phyloP scores from a whole-genome alignment of 2,888 invertebrate species.

The Ichneumoninae sp. region DNA sequence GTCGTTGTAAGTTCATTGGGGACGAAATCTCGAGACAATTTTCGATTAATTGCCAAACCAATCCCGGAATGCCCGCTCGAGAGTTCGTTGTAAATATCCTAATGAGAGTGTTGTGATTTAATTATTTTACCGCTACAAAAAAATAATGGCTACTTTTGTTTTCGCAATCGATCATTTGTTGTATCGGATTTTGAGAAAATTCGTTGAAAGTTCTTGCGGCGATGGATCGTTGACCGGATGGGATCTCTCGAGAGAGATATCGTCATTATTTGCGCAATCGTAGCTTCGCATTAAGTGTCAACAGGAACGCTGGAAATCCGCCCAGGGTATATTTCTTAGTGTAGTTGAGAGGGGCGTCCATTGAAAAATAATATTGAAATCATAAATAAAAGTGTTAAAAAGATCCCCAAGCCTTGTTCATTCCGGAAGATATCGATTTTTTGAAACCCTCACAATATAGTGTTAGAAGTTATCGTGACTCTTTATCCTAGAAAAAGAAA shows the following conservation, averaged over 20 bases:
- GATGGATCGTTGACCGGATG: constrained; percentile 36
- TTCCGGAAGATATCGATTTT: neutral
- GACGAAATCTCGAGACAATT: constrained; percentile 38
- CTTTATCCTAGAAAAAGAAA: too few relatives aligned
- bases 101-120: constrained; percentile 31
- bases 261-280: constrained; percentile 2
- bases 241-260: neutral
- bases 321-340: constrained; percentile 34
- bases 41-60: neutral
- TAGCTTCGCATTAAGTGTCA: neutral
- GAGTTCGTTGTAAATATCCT: constrained; percentile 36
- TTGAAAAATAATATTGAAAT: neutral
- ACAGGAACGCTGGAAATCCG: constrained; percentile 4
- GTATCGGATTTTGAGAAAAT: constrained; percentile 47
- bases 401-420: neutral
- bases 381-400: neutral
- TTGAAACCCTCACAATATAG: neutral
- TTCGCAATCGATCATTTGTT: constrained; percentile 6
- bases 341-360: neutral
- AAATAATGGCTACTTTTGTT: neutral
- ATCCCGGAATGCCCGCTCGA: constrained; percentile 4
- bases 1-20: constrained; percentile 46
- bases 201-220: constrained; percentile 23
- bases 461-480: too few relatives aligned
- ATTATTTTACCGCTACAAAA: constrained; percentile 24